Evolutionary conservation across 2,113 vertebrate species (phyloP), one percentile per base, ranked within the genome.

Genomic region (Eulemur macaco): DNA sequence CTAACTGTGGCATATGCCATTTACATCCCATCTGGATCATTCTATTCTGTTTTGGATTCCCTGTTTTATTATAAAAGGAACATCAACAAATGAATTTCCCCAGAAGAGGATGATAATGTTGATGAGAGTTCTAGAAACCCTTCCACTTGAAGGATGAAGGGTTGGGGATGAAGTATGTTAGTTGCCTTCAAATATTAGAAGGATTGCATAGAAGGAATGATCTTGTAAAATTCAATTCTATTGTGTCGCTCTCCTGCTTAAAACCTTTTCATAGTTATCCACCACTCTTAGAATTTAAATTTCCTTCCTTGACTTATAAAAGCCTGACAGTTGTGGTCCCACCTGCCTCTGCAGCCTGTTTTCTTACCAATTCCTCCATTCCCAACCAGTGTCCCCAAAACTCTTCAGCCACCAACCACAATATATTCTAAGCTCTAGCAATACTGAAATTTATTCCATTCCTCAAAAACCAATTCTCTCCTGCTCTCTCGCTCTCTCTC

Each of bases 81-180:
- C 11, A 21, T 14, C 15, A 58, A 68, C 29, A 27, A 78, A 56
- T 1, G 50, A 37, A 86, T 31, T 15, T 73, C 8, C 10, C 18
- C 21, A 14, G 42, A 89, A 69, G 47, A 80, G 54, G 34, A 25
- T 21, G 39, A 63, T 50, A 23, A 21, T 13, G 27, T 21, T 45
- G 39, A 34, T 42, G 9, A 45, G 68, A 68, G 39, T 68, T 78
- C 68, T 50, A 31, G 84, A 83, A 86, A 39, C 15, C 5, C 39
- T 47, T 4, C 11, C 14, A 87, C 14, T 1, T 34, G 34, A 69
- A 47, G 37, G 63, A 23, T n/a, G 42, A 87, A 56, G n/a, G 21
- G 52, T 66, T 3, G 6, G 3, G 3, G 14, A 31, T 12, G 2
- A 15, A 42, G 13, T 8, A 2, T 1, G 4, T 18, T 31, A 20